phyloP scores from a whole-genome alignment of 2,888 invertebrate genomes.

The Lordiphosa andalusiaca region DNA sequence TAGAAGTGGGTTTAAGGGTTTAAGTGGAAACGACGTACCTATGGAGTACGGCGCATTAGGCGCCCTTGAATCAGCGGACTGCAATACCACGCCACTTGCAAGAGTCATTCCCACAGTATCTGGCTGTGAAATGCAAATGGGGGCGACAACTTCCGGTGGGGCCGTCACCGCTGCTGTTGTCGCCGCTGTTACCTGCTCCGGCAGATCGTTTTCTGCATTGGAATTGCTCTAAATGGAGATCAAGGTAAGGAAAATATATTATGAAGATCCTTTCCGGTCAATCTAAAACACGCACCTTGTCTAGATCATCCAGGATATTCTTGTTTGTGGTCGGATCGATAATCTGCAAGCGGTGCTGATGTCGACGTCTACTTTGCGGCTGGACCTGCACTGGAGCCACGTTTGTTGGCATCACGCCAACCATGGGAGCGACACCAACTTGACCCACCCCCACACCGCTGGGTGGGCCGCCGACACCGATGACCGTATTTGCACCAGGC shows the following conservation, averaged over 20 bases:
- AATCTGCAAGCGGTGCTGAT: slow-evolving; percentile 79
- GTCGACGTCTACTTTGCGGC: slow-evolving; percentile 69
- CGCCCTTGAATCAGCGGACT: slow-evolving; percentile 28
- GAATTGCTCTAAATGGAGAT: slow-evolving; percentile 42
- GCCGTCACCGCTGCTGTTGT: slow-evolving; percentile 20
- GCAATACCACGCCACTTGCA: slow-evolving; percentile 21
- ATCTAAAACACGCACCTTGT: slow-evolving; percentile 52
- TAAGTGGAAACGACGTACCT: slow-evolving; percentile 40
- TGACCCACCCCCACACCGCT: slow-evolving; percentile 44
- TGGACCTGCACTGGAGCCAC: slow-evolving; percentile 48
- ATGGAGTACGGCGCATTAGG: slow-evolving; percentile 44
- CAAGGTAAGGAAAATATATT: not conserved
- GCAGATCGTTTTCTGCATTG: slow-evolving; percentile 57
- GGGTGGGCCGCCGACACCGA: slow-evolving; percentile 75
- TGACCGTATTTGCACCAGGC: slow-evolving; percentile 81
- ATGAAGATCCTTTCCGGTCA: not conserved
- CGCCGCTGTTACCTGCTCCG: slow-evolving; percentile 41
- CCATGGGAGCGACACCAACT: slow-evolving; percentile 70
- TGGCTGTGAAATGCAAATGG: slow-evolving; percentile 41
- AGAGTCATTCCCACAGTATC: slow-evolving; percentile 31
- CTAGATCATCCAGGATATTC: slow-evolving; percentile 77
- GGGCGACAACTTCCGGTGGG: slow-evolving; percentile 35
- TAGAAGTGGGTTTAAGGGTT: not conserved
- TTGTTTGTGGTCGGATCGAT: slow-evolving; percentile 81
- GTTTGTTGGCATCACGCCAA: slow-evolving; percentile 57